A percentile compares a stretch with the other conserved stretches of the same genome.
Evolutionary conservation across 2,113 vertebrate species (phyloP).

Genomic region (Vulpes ferrilata): DNA sequence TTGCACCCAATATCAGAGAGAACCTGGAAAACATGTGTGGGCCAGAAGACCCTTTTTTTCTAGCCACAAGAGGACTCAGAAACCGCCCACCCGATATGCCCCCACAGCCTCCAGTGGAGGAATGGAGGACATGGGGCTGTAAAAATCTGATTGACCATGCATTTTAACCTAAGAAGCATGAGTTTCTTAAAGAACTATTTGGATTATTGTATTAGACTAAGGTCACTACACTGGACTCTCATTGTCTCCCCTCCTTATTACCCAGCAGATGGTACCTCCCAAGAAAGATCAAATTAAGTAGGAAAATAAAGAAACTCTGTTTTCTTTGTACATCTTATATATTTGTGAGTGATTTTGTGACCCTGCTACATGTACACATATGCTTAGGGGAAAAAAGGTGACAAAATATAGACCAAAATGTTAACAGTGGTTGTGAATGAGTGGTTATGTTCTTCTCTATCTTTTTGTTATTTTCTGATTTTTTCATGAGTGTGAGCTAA

Average conservation of each 20-base stretch:
- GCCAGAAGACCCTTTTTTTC: background rate
- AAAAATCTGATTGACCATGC: background rate
- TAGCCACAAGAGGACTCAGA: background rate
- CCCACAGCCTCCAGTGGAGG: background rate
- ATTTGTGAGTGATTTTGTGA: background rate
- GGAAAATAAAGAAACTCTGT: background rate
- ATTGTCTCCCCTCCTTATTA: background rate
- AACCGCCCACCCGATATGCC: background rate
- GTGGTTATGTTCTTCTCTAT: background rate
- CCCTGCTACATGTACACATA: background rate
- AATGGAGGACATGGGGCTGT: background rate
- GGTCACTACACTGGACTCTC: background rate
- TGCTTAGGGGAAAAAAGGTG: background rate
- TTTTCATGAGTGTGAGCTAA: background rate
- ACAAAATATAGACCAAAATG: background rate
- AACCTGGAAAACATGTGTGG: background rate
- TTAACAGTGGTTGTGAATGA: too few species aligned
- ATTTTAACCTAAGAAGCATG: background rate
- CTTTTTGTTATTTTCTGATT: background rate
- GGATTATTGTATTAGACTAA: background rate
- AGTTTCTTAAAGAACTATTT: background rate
- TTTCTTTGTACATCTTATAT: background rate
- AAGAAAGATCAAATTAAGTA: background rate
- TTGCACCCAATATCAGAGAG: background rate
- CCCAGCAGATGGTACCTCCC: background rate